These are phyloP conservation scores for Osmerus mordax DNA, from an alignment of 2,113 vertebrate species.

Conservation along the genomic window DNA sequence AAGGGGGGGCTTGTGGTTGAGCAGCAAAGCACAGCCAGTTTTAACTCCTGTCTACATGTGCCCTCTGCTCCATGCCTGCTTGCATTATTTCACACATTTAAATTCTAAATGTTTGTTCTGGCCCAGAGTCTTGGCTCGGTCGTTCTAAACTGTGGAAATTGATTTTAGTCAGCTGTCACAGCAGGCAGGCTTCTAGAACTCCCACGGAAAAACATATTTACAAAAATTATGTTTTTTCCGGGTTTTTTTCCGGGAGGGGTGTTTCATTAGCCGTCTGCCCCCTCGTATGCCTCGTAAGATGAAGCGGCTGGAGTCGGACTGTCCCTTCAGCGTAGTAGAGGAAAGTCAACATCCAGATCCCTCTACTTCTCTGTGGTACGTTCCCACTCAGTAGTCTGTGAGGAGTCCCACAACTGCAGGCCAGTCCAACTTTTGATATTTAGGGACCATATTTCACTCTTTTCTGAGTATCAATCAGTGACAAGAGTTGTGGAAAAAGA, in stretches of 20 bases:
- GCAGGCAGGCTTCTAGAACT: conserved; percentile 53
- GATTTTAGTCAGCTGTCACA: conserved; percentile 64
- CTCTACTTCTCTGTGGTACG: not conserved
- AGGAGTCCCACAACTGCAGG: conserved; percentile 30
- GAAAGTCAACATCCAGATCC: conserved; percentile 15
- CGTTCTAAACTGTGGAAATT: conserved; percentile 56
- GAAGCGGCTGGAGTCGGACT: conserved; percentile 37
- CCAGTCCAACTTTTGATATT: conserved; percentile 9
- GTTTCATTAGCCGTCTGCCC: conserved; percentile 53
- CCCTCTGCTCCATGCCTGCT: conserved; percentile 26
- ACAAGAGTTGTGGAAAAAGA: conserved; percentile 25
- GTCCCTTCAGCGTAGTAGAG: conserved; percentile 27
- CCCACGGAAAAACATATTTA: conserved; percentile 51
- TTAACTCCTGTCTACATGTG: not conserved
- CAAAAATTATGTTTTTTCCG: conserved; percentile 38
- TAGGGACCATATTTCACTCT: not conserved
- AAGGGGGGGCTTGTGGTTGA: too few relatives aligned
- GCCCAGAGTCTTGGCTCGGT: conserved; percentile 49
- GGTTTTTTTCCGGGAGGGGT: conserved; percentile 6
- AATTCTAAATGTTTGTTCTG: conserved; percentile 56
- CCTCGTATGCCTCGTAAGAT: conserved; percentile 25
- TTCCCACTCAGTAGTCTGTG: conserved; percentile 12
- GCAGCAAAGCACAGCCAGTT: not conserved
- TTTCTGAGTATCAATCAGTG: conserved; percentile 16
- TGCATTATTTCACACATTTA: conserved; percentile 54